Base-by-base conservation (phyloP, 2,888 invertebrate genomes). In the Lydus trimaculatus region DNA sequence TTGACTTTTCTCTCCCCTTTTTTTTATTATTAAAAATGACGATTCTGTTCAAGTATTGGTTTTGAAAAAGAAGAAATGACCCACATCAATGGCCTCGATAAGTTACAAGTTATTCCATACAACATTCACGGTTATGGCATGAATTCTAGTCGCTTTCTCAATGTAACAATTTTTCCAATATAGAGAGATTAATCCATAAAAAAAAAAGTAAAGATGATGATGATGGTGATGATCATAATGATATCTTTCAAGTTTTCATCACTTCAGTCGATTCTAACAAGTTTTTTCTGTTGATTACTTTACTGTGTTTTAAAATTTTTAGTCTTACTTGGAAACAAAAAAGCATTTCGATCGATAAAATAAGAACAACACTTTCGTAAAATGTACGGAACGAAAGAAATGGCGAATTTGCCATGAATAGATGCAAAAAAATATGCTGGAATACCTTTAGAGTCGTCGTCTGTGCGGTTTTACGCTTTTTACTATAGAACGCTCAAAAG, bases 91-190 rank as follows among this genome's bases (percentile, higher is more conserved):
- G 52, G 23, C 52, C 52, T 25, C 23, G 15, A 25, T 52, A 52
- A 48, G 2, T 13, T 23, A 52, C 20, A 23, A 52, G 48, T 52
- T 52, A 52, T 52, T 25, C 23, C 23, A 52, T 52, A 52, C 52
- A 23, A 23, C 52, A 25, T 17, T 43, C 25, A 52, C 52, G 52
- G 23, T 23, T 52, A 52, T 25, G 23, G 13, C 25, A 52, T 52
- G 52, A 52, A 52, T 52, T 52, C 52, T 23, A 52, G 52, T 52
- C 23, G 52, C 23, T 25, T 52, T 52, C 52, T 13, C 52, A 20
- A 52, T 52, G 17, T 43, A 43, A 43, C 43, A 43, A 43, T 43
- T 43, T 43, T n/a, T 43, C 43, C 43, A 43, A 17, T 43, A 43
- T n/a, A 36, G 15, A 36, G 7, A 43, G n/a, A 43, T 17, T 17